Base-by-base conservation (phyloP, 2,797 vertebrate species). In the Threskiornis aethiopicus region DNA sequence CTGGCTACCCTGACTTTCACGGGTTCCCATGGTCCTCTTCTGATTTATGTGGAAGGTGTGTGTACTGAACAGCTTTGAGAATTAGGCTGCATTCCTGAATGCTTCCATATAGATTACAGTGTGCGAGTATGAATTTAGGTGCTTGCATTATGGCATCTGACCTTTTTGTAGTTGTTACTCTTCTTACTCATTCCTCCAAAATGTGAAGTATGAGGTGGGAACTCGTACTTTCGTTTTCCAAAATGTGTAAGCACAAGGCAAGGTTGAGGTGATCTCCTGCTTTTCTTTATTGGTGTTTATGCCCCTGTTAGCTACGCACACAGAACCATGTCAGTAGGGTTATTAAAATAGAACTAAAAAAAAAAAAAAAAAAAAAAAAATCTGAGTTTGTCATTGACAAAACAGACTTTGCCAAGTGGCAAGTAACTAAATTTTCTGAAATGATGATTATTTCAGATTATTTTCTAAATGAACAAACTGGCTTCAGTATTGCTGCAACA, bases 231-330 rank as follows among this genome's bases (percentile, higher is more conserved):
- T 42, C 44, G 21, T 11, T 46, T 54, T 90, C 20, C 22, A 44
- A 49, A 88, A 25, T 3, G 16, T 67, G 39, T 24, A 65, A 75
- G 15, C 29, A 70, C 13, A 47, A 62, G 25, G 39, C 5, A 46
- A 64, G 49, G n/a, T 31, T 70, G 51, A 25, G 26, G 14, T 39
- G 28, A n/a, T 16, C 6, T 44, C 22, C 17, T 55, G 51, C 11
- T 69, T 81, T 78, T 46, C n/a, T 39, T 67, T 78, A 15, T 17
- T 0, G 0, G 7, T 0, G 0, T 59, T 55, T 58, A 10, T 54
- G 55, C 44, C 15, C 14, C 16, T n/a, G 6, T 52, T 57, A 39
- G 18, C 35, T 47, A 10, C 1, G 0, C 19, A 29, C 7, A n/a
- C 6, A 24, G 61, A 37, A 52, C 33, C 7, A 1, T 41, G 19